Conservation (phyloP, 2,113 vertebrate species). For the Xenus cinereus region DNA sequence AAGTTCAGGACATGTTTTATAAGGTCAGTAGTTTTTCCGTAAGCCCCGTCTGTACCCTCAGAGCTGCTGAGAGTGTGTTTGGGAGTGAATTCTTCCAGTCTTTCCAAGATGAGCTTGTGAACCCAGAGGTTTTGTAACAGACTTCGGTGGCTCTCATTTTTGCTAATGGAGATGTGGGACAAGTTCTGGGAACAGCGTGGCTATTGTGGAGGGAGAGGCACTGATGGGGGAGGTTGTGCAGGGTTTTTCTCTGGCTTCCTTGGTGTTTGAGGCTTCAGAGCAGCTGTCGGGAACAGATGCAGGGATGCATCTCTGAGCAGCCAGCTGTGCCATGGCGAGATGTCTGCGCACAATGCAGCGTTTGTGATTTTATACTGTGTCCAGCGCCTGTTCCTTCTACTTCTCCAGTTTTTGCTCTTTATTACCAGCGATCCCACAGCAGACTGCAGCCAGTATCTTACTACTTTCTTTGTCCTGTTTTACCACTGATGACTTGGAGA, state of each 20-base stretch:
- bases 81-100: neutral
- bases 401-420: neutral
- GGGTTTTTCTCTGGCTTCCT: neutral
- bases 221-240: neutral
- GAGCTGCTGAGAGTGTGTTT: neutral
- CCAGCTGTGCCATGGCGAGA: neutral
- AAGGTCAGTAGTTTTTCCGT: neutral
- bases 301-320: neutral
- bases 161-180: neutral
- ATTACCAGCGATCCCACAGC: neutral
- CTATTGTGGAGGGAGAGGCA: neutral
- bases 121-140: neutral
- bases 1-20: neutral
- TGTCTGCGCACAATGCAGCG: neutral
- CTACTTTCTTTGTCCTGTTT: neutral
- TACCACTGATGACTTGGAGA: neutral
- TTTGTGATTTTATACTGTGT: neutral
- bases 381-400: neutral
- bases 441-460: neutral
- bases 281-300: constrained; percentile 36
- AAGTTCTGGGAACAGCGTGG: neutral
- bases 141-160: neutral
- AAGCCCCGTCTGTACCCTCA: neutral
- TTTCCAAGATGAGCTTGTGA: neutral
- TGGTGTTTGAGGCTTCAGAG: neutral